Percentiles rank a stretch among this genome's conserved stretches.
Evolutionary conservation across 2,113 vertebrate species (phyloP).

Genomic region (Cacatua alba): DNA sequence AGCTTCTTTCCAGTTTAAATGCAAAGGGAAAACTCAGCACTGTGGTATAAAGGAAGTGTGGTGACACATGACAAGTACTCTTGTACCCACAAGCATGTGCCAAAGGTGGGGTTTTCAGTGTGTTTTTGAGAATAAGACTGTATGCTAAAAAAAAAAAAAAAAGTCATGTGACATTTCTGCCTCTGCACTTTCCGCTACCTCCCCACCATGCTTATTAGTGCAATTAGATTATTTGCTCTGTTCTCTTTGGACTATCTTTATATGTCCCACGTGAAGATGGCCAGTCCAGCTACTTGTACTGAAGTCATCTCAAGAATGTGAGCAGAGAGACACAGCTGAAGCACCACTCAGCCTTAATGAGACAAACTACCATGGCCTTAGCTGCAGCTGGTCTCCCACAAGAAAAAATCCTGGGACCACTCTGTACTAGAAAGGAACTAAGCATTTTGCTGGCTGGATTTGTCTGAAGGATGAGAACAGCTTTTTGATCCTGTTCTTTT

Average conservation of each 20-base stretch:
- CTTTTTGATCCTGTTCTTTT: not conserved
- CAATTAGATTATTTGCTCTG: not conserved
- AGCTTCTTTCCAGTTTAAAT: not conserved
- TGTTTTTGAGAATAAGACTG: accelerated
- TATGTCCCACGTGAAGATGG: not conserved
- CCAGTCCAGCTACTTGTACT: not conserved
- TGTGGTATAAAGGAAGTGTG: not conserved
- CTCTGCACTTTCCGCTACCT: not conserved
- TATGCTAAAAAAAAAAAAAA: not conserved
- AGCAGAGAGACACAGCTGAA: not conserved
- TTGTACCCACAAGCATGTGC: not conserved
- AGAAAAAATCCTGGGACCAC: not conserved
- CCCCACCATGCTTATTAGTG: not conserved
- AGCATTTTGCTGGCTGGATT: not conserved
- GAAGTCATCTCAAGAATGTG: not conserved
- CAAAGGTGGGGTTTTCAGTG: accelerated
- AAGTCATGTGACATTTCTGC: not conserved
- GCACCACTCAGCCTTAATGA: accelerated
- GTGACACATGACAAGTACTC: not conserved
- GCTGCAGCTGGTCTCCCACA: not conserved
- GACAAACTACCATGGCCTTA: not conserved
- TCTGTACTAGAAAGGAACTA: not conserved
- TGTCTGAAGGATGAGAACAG: not conserved
- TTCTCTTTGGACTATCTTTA: not conserved
- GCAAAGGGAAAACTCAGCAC: not conserved